Evolutionary conservation across 2,113 vertebrate species (phyloP), one percentile per base, ranked within the genome.

Genomic region (Vulpes vulpes): DNA sequence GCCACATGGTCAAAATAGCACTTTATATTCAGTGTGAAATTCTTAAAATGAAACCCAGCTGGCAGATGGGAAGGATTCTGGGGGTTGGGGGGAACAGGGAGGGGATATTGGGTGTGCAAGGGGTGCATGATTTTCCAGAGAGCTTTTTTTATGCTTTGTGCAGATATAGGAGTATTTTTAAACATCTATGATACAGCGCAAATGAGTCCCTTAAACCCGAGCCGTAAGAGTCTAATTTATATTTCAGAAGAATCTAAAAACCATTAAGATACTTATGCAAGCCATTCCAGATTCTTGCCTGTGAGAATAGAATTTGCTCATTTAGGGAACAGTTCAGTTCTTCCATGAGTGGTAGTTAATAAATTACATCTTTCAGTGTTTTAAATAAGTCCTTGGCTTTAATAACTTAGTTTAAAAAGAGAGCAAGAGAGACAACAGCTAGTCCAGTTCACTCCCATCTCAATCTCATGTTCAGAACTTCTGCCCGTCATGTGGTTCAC

Each of bases 1-100:
- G 96, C 97, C 98, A 98, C 97, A 98, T 98, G 98, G 98, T 96
- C 98, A 96, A 98, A 98, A 97, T 93, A 95, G 98, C 97, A 97
- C 97, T 98, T 98, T 97, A 97, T 97, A 98, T 98, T 96, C 98
- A 98, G 98, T 95, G 98, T 98, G 98, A 98, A 98, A 98, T 98
- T 98, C 98, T 98, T 98, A 96, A 98, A 98, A 97, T 96, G 98
- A 98, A 98, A 97, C 96, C 97, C 97, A 98, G 98, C 97, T 98
- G 97, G 97, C 97, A 98, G 97, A 92, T 78, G 93, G 82, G 92
- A 91, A 96, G 92, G 89, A 64, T 83, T 59, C 83, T 92, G 16
- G 64, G 94, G 62, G 67, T 55, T 71, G 82, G 86, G 32, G 35
- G 55, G 55, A 76, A 65, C 27, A 38, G 69, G 90, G 84, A 86